Base-by-base conservation (phyloP, 2,797 vertebrate genomes). In the Notolepis coatsorum region DNA sequence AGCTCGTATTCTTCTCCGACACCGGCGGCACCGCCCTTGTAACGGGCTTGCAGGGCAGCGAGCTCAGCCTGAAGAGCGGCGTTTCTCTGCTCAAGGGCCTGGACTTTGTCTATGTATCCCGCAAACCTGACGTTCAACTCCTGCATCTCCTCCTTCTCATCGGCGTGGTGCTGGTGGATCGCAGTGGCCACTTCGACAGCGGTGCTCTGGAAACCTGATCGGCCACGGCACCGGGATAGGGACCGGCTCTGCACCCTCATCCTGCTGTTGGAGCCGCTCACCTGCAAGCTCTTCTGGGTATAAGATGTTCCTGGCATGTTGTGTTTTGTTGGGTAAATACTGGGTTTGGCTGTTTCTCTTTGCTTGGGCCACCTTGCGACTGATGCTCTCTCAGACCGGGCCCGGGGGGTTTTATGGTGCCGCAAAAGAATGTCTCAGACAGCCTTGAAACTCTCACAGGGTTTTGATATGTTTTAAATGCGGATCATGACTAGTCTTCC, bases 81-180 rank as follows among this genome's bases (percentile, higher is more conserved):
- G 12, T 93, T 95, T 72, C 84, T 92, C 78, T 92, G 88, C 55
- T 94, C 93, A 9, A 95, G 85, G 0, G 85, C 68, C 79, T 91
- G 90, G 41, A 91, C 90, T 60, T 91, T 91, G 3, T 67, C 61
- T 2, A 91, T 95, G 89, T 95, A 95, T 50, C 92, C 92, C 0
- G 91, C 85, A 27, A 93, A 94, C 65, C 81, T 89, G 1, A 87
- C 84, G 2, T 88, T 92, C 52, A 94, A 84, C 62, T 93, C 88
- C 64, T 93, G 89, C 90, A 93, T 94, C 74, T 93, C 93, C 73
- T 94, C 93, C 65, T 95, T 95, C 82, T 93, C 93, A 1, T 90
- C 91, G 61, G 79, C 79, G 42, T 91, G 92, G 0, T 89, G 84
- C 80, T 91, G 84, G 66, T 93, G 92, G 65, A 92, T 84, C 86